Evolutionary conservation across 2,888 invertebrate genomes (phyloP), one percentile per base, ranked within the genome.

Genomic region (Epistrophella euchroma): DNA sequence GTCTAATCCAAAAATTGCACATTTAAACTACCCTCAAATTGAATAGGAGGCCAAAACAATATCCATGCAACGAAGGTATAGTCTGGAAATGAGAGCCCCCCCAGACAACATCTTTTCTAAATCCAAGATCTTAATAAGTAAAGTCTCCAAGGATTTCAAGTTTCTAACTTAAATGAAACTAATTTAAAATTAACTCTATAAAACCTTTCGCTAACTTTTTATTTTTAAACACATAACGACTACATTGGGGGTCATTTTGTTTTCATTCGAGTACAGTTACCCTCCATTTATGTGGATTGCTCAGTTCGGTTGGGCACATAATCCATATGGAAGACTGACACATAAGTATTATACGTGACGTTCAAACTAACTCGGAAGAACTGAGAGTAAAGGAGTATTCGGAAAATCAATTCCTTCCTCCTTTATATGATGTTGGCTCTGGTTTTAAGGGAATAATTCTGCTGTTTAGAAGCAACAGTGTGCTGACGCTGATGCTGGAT

Each of bases 241-340:
- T 22, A 37, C 40, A 35, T 71, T 71, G 60, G 72, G 40, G 58
- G 66, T 81, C 52, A 81, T 81, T 81, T 81, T 81, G 70, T 75
- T 81, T 81, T 81, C 80, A 70, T 81, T 81, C 62, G 80, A 70
- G 70, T 70, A 81, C 68, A 81, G 75, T 75, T 81, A 81, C 37
- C 70, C 55, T 55, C 35, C 35, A 37, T 22, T n/a, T n/a, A 28
- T 37, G 22, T 32, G 17, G 10, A 28, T 13, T 6, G 50, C 10
- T 50, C 13, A 7, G 45, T 47, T 52, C 6, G 11, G 13, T 35
- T 11, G n/a, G 17, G 37, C 32, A 40, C 10, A 28, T 60, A 50
- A 55, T 43, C n/a, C 58, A 28, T 50, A 50, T n/a, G 13, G 17
- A 25, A n/a, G 17, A 47, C 45, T 5, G 0, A 28, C 11, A 45